These are phyloP conservation scores for Tinea trinotella DNA, from an alignment of 2,888 invertebrate genomes.

Conservation along the genomic window DNA sequence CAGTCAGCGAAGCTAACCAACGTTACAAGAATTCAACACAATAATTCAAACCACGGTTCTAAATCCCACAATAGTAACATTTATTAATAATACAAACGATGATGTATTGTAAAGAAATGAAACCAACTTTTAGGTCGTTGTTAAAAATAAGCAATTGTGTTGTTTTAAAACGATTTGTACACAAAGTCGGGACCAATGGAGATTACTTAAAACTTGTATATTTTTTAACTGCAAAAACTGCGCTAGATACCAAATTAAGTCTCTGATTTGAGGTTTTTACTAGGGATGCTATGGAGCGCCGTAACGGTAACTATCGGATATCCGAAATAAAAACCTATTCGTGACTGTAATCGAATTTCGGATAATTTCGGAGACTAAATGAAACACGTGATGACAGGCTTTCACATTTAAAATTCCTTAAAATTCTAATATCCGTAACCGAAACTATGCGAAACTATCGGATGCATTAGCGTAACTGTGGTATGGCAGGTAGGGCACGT, in stretches of 20 bases:
- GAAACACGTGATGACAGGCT: too few species aligned
- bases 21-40: background rate
- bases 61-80: background rate
- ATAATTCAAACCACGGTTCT: background rate
- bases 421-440: too few species aligned
- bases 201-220: slow-evolving; percentile 12
- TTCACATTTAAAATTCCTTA: too few species aligned
- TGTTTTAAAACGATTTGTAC: slow-evolving; percentile 5
- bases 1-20: background rate
- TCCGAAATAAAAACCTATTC: too few species aligned
- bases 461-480: too few species aligned
- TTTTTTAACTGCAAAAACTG: slow-evolving; percentile 1
- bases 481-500: too few species aligned
- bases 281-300: too few species aligned
- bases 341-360: too few species aligned
- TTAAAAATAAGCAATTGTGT: background rate
- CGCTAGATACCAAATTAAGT: slow-evolving; percentile 2
- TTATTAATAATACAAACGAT: background rate
- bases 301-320: too few species aligned
- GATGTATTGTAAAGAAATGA: background rate
- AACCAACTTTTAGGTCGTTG: background rate
- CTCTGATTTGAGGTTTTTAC: slow-evolving; percentile 7
- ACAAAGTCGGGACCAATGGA: background rate
- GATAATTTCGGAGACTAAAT: too few species aligned
- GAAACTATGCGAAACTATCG: too few species aligned